Evolutionary conservation across 1,140 invertebrate genomes (phyloP).

Genomic region (Trissolcus basalis): DNA sequence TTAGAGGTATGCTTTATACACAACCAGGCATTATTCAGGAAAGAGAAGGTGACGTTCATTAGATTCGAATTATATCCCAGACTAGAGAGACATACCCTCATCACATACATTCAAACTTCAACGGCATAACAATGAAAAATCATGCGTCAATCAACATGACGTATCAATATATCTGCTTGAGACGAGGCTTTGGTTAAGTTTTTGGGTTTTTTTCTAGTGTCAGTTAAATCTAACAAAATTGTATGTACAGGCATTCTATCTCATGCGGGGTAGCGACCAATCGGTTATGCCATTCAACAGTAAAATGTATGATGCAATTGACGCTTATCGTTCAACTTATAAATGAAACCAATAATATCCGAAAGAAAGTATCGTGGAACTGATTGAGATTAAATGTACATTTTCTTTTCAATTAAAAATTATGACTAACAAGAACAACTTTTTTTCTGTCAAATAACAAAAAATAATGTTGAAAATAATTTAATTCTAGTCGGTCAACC

Average conservation of each 20-base stretch:
- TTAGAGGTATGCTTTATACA: too few relatives aligned
- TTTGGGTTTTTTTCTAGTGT: slow-evolving; percentile 16
- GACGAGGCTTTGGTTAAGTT: slow-evolving; percentile 17
- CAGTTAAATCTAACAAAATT: slow-evolving; percentile 29
- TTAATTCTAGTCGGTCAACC: too few relatives aligned
- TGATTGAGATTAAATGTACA: slow-evolving; percentile 50
- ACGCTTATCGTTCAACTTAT: slow-evolving; percentile 39
- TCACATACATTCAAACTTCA: slow-evolving; percentile 2
- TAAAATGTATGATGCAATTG: slow-evolving; percentile 43
- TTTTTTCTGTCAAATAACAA: too few relatives aligned
- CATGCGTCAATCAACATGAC: slow-evolving; percentile 24
- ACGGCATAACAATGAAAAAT: slow-evolving; percentile 25
- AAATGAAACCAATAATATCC: slow-evolving; percentile 53
- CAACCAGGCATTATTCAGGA: too few relatives aligned
- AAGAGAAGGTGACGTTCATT: slow-evolving; percentile 11
- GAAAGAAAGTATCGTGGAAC: slow-evolving; percentile 54
- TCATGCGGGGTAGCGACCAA: slow-evolving; percentile 35
- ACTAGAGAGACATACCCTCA: background rate
- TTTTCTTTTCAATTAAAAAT: slow-evolving; percentile 45
- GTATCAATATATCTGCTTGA: slow-evolving; percentile 21
- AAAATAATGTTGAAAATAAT: too few relatives aligned
- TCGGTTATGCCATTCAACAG: slow-evolving; percentile 45
- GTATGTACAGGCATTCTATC: slow-evolving; percentile 27
- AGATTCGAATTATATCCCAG: slow-evolving; percentile 8
- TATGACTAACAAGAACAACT: slow-evolving; percentile 4